These are phyloP conservation scores for Ochotona princeps DNA, from an alignment of 2,113 vertebrate species.

Conservation along the genomic window DNA sequence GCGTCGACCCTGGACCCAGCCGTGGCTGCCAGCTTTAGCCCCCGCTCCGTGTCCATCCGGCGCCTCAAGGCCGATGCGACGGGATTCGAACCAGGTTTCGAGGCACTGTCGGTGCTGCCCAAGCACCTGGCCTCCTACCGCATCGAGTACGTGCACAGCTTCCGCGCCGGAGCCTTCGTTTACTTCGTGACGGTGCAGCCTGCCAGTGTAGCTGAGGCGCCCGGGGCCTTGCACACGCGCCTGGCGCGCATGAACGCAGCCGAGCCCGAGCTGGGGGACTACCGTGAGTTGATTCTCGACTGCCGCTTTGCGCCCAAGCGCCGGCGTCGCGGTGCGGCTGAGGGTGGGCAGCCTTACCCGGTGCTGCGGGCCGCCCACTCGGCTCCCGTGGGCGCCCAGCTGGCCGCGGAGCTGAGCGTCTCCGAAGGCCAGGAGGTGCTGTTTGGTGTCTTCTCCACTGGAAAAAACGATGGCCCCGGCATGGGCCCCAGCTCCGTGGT, in stretches of 20 bases:
- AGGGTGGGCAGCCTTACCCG: conserved; percentile 88
- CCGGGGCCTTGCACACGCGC: conserved; percentile 87
- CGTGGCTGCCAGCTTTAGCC: conserved; percentile 88
- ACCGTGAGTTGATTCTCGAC: conserved; percentile 93
- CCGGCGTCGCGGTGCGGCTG: conserved; percentile 75
- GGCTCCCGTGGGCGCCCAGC: conserved; percentile 86
- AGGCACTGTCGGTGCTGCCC: conserved; percentile 90
- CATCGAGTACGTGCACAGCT: conserved; percentile 94
- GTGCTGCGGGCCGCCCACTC: conserved; percentile 93
- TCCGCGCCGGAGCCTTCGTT: conserved; percentile 87
- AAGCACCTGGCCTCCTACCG: conserved; percentile 86
- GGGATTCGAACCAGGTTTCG: conserved; percentile 89
- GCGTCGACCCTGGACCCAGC: conserved; percentile 90
- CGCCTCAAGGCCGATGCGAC: conserved; percentile 90
- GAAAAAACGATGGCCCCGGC: conserved; percentile 67
- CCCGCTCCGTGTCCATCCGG: conserved; percentile 92
- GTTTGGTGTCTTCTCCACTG: conserved; percentile 91
- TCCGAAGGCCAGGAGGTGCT: conserved; percentile 88
- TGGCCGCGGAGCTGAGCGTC: conserved; percentile 90
- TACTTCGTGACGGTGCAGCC: conserved; percentile 95
- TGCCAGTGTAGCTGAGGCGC: conserved; percentile 72
- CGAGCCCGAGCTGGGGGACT: conserved; percentile 87
- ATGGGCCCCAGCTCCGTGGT: conserved; percentile 88
- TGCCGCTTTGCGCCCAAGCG: conserved; percentile 93
- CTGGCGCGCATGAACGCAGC: conserved; percentile 88